Conservation (phyloP, 2,888 invertebrate species). For the Ditula angustiorana region DNA sequence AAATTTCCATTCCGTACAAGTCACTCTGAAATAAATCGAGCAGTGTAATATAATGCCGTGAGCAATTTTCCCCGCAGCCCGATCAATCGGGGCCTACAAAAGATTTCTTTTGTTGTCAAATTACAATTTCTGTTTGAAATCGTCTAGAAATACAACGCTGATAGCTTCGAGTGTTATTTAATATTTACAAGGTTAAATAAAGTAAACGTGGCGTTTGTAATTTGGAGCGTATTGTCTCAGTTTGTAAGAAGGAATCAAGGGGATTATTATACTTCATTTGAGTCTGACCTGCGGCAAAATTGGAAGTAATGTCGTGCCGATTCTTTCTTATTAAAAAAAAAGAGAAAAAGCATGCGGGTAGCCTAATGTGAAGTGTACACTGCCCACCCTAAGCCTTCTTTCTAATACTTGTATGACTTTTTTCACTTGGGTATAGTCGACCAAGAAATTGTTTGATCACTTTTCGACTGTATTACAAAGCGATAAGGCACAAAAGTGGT, state of each 20-base stretch:
- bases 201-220: not conserved
- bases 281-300: too few species aligned
- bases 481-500: too few species aligned
- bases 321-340: too few species aligned
- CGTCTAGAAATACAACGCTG: conserved; percentile 2
- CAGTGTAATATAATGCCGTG: conserved; percentile 17
- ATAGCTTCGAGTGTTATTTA: conserved; percentile 11
- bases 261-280: not conserved
- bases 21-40: conserved; percentile 32
- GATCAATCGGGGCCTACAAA: conserved; percentile 16
- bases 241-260: not conserved
- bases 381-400: too few species aligned
- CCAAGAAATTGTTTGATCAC: too few species aligned
- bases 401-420: too few species aligned
- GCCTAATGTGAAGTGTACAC: too few species aligned
- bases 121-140: conserved; percentile 24
- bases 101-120: conserved; percentile 33
- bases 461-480: too few species aligned
- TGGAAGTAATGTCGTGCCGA: too few species aligned
- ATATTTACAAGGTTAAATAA: conserved; percentile 12
- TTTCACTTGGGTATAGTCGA: too few species aligned
- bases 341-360: too few species aligned
- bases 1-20: conserved; percentile 31
- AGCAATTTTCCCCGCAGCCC: conserved; percentile 21
- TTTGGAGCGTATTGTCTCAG: not conserved